Evolutionary conservation across 2,113 vertebrate genomes (phyloP).

Genomic region (Balaenoptera acutorostrata): DNA sequence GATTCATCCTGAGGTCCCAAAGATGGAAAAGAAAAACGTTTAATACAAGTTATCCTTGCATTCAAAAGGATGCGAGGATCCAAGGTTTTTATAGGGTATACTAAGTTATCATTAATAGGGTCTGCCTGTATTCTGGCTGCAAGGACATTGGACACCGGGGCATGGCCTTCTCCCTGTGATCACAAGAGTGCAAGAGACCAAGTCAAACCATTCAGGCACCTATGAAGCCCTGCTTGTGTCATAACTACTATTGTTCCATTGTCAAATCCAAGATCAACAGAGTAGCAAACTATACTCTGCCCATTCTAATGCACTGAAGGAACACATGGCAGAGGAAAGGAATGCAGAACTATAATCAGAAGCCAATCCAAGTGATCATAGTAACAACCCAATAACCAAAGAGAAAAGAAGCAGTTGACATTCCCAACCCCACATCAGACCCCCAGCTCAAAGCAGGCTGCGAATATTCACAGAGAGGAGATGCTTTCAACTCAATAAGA

Average conservation of each 20-base stretch:
- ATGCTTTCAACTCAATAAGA: neutral
- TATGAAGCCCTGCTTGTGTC: neutral
- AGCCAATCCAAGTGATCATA: neutral
- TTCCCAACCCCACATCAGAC: neutral
- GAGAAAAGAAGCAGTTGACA: neutral
- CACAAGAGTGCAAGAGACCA: neutral
- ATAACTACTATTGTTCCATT: neutral
- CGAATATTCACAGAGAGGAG: neutral
- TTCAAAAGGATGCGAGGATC: neutral
- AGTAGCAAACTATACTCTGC: neutral
- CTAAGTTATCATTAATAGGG: neutral
- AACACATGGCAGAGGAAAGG: neutral
- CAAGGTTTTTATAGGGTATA: neutral
- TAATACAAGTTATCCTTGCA: neutral
- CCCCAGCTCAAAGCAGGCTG: neutral
- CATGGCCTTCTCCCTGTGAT: neutral
- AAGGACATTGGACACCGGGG: neutral
- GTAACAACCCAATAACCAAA: neutral
- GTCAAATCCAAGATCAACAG: slow-evolving; percentile 11
- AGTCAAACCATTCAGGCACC: neutral
- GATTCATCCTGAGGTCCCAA: neutral
- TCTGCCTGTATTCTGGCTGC: neutral
- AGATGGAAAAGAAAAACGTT: slow-evolving; percentile 26
- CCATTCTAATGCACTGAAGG: neutral
- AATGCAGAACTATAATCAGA: neutral